Evolutionary conservation across 2,113 vertebrate species (phyloP).

Genomic region (Apus apus): DNA sequence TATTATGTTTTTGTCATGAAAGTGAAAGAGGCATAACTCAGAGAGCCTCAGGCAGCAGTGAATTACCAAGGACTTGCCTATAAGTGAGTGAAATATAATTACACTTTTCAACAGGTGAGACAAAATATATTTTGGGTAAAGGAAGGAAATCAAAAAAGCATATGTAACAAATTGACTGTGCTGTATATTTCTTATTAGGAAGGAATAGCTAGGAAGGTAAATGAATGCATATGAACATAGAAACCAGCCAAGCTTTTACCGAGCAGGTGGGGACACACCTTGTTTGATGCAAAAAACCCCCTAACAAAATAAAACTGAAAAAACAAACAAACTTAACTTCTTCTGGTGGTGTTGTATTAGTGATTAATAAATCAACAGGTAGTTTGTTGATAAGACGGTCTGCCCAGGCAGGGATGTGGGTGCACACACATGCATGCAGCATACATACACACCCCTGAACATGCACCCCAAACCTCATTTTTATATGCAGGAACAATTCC

Average conservation of each 20-base stretch:
- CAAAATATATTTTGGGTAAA: slow-evolving; percentile 52
- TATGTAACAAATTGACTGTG: slow-evolving; percentile 33
- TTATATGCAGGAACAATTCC: not conserved
- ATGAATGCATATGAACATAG: not conserved
- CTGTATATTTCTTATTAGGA: not conserved
- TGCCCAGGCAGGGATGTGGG: not conserved
- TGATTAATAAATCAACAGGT: not conserved
- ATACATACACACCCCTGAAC: no score
- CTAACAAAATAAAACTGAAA: no score
- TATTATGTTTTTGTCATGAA: slow-evolving; percentile 67
- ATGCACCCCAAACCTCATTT: not conserved
- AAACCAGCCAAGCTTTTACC: not conserved
- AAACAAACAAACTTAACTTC: not conserved
- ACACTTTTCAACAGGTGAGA: slow-evolving; percentile 45
- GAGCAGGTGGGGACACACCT: not conserved
- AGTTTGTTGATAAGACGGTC: not conserved
- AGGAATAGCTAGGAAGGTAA: not conserved
- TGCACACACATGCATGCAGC: not conserved
- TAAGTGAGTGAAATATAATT: slow-evolving; percentile 67
- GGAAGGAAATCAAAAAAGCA: slow-evolving; percentile 2
- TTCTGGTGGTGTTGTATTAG: not conserved
- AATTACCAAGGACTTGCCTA: slow-evolving; percentile 63
- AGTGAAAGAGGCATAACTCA: slow-evolving; percentile 60
- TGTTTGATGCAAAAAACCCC: not conserved
- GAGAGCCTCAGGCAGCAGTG: slow-evolving; percentile 45